Evolutionary conservation across 1,140 invertebrate species (phyloP), one percentile per base, ranked within the genome.

Genomic region (Forficula auricularia): DNA sequence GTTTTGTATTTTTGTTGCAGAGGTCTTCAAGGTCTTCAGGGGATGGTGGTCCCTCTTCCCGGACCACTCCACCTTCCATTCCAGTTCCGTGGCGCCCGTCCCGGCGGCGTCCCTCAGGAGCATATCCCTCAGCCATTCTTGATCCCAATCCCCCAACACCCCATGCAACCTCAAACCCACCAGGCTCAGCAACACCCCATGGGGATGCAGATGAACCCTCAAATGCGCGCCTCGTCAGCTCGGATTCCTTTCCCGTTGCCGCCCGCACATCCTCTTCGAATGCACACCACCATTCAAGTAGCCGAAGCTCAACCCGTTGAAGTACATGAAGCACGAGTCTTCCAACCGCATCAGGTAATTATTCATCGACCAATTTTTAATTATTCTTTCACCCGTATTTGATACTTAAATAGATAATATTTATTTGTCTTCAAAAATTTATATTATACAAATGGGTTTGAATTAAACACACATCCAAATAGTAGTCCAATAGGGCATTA

Each of bases 1-100:
- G 10, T 27, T 27, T 40, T 15, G 13, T 40, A 22, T 40, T 19
- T 40, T 40, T 40, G 14, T 40, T 27, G 14, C 27, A 20, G 39
- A 15, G 15, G 14, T 40, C 27, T 20, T 20, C 19, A 12, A 15
- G 15, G 14, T 40, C 27, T 20, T 20, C 19, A 12, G 14, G 18
- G 18, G n/a, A 61, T 65, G 18, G 62, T 65, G 15, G 57, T 65
- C 38, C 63, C 63, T 10, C 40, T 65, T 38, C 47, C 47, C 15
- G 63, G 61, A 40, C 57, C 61, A 6, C 53, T 64, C 0, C 60
- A 62, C 39, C 58, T 65, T 19, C 63, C 63, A 18, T 46, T 64
- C 13, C 59, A 62, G 6, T 50, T 52, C 2, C 57, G 58, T 19
- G 61, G 62, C 35, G 38, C 47, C 8, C 45, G 52, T 20, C 50